Evolutionary conservation across 1,140 invertebrate species (phyloP), one percentile per base, ranked within the genome.

Genomic region (Nautilus pompilius): DNA sequence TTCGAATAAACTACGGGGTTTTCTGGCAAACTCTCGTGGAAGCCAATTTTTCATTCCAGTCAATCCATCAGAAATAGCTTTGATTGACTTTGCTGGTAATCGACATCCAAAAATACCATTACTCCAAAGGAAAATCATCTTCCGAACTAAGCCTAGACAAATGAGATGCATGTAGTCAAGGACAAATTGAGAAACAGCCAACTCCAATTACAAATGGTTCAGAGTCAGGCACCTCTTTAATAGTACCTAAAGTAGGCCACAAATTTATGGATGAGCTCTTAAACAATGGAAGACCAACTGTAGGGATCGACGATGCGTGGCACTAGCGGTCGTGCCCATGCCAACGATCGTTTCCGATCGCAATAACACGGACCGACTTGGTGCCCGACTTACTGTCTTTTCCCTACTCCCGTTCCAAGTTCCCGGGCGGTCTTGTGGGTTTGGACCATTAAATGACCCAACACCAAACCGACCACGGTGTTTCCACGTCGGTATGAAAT

Each of bases 91-190:
- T 28, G 13, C 6, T n/a, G n/a, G n/a, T n/a, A n/a, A n/a, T n/a
- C n/a, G n/a, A n/a, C n/a, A n/a, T n/a, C n/a, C n/a, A n/a, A n/a
- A n/a, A 17, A 64, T 48, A 33, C 67, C 67, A 36, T 56, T 67
- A 20, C 76, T 72, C 75, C 73, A 79, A 41, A 66, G 59, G 48
- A 54, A 55, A 6, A 83, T 55, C 26, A 83, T 51, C 66, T 76
- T 78, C 72, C 71, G 75, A 41, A 73, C 73, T 5, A 83, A 81
- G 13, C 81, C 81, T 22, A 84, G 51, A 65, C 77, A 82, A 20
- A 81, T 68, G 1, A 75, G 55, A 69, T 83, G 82, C 81, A 83
- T 82, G 65, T 80, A 81, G 68, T 84, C 82, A 6, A 79, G 60
- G 5, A 73, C 68, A 66, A 82, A 74, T 36, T 69, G 41, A 34